Conservation (phyloP, 2,113 vertebrate species). For the Malurus alboscapulatus region DNA sequence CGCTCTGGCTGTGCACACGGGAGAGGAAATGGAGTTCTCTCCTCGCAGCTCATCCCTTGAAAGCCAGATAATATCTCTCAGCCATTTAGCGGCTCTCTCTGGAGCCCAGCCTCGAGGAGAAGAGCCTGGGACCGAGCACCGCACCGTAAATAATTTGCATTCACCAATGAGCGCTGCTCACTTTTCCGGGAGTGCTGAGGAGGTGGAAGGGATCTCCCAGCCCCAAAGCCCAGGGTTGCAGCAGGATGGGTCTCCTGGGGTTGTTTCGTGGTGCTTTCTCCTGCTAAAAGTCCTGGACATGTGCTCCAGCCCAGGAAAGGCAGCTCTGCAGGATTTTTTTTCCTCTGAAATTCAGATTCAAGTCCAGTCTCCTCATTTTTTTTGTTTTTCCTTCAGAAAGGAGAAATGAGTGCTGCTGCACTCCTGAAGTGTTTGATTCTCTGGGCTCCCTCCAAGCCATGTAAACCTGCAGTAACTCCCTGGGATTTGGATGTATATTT, state of each 20-base stretch:
- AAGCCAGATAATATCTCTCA: constrained; percentile 35
- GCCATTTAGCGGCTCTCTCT: constrained; percentile 18
- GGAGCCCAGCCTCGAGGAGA: background rate
- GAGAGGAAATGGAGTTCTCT: constrained; percentile 21
- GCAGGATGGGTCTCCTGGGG: background rate
- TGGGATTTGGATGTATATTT: background rate
- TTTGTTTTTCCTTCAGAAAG: too few species aligned
- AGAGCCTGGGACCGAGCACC: background rate
- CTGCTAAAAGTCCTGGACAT: background rate
- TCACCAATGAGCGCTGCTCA: background rate
- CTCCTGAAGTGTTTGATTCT: too few species aligned
- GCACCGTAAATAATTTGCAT: constrained; percentile 39
- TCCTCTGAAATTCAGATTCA: background rate
- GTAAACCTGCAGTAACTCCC: background rate
- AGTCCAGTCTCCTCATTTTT: background rate
- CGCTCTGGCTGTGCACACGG: background rate
- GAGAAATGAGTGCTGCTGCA: too few species aligned
- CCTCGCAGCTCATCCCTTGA: constrained; percentile 37
- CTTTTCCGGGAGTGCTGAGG: background rate
- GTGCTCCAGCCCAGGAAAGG: background rate
- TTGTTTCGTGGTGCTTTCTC: background rate
- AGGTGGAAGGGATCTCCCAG: background rate
- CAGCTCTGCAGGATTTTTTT: background rate
- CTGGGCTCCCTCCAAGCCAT: background rate
- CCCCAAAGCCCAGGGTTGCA: background rate